Evolutionary conservation across 2,113 vertebrate species (phyloP).

Genomic region (Mellivora capensis): DNA sequence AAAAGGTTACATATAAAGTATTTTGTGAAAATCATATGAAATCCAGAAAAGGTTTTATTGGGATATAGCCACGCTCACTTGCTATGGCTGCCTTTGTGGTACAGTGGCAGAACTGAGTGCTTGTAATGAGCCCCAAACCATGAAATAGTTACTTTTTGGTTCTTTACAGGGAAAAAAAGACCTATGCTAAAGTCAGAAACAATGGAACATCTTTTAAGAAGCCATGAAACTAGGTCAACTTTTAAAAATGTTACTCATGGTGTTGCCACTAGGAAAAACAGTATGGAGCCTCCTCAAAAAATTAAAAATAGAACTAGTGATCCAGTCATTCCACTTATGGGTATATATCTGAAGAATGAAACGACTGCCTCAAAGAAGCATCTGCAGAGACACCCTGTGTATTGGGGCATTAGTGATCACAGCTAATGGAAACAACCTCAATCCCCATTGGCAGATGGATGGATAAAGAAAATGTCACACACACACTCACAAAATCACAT

Average conservation of each 20-base stretch:
- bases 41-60: neutral
- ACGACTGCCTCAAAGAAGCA: neutral
- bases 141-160: neutral
- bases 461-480: neutral
- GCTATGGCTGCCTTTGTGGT: neutral
- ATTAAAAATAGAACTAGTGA: neutral
- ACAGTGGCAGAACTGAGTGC: neutral
- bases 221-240: neutral
- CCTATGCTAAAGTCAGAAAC: neutral
- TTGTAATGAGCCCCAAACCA: neutral
- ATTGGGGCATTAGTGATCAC: neutral
- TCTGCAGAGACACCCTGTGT: neutral
- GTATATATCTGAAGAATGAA: neutral
- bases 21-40: neutral
- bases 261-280: neutral
- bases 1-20: neutral
- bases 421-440: neutral
- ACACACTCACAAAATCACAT: neutral
- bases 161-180: neutral
- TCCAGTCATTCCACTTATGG: neutral
- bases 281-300: neutral
- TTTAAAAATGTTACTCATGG: neutral
- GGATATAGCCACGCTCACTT: neutral
- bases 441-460: neutral
- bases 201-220: neutral